These are phyloP conservation scores for Odontophorus gujanensis DNA, from an alignment of 2,113 vertebrate genomes.

Conservation along the genomic window DNA sequence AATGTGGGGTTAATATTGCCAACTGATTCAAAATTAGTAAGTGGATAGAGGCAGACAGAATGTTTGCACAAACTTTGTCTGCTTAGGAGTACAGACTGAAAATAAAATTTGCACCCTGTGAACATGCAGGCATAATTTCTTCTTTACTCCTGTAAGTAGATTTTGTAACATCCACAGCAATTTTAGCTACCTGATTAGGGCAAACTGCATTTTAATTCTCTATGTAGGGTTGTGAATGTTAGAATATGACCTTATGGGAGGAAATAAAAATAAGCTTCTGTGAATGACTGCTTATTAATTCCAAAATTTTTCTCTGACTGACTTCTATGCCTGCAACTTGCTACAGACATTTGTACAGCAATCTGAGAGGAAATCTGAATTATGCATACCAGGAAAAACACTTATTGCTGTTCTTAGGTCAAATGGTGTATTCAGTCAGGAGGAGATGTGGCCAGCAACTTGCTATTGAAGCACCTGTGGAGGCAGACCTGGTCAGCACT, in stretches of 20 bases:
- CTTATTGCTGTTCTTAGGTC: constrained; percentile 79
- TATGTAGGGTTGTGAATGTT: neutral
- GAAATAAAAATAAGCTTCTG: neutral
- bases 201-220: neutral
- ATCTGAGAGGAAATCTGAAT: neutral
- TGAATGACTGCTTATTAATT: neutral
- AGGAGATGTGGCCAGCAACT: constrained; percentile 93
- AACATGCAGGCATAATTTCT: neutral
- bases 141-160: neutral
- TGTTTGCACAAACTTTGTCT: neutral
- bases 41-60: neutral
- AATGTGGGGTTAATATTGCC: neutral
- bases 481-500: constrained; percentile 96
- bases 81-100: neutral
- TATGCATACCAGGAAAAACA: neutral
- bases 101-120: neutral
- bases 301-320: neutral
- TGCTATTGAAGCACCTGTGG: constrained; percentile 92
- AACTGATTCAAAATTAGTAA: neutral
- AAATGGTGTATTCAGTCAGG: constrained; percentile 98
- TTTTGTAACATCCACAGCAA: neutral
- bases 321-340: neutral
- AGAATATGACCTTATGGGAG: neutral
- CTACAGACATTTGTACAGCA: neutral
- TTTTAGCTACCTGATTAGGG: neutral